Conservation (phyloP, 2,888 invertebrate species). For the Agriopis marginaria region DNA sequence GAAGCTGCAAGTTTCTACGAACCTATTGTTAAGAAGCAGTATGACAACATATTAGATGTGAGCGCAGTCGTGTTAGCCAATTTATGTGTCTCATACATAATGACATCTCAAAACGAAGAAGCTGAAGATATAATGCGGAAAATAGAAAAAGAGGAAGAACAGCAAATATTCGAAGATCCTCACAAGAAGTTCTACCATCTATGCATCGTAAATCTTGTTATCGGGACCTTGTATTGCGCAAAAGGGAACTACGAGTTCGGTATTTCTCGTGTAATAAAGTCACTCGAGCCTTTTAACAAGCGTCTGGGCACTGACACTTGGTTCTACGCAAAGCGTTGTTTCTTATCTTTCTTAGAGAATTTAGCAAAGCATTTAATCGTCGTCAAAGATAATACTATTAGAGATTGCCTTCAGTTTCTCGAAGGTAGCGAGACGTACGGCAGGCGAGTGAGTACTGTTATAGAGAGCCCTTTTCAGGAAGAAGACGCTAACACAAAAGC, state of each 20-base stretch:
- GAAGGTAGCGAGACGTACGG: constrained; percentile 96
- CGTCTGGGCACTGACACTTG: constrained; percentile 99
- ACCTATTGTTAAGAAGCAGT: constrained; percentile 97
- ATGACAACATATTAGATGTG: constrained; percentile 96
- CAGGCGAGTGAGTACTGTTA: constrained; percentile 92
- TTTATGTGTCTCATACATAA: constrained; percentile 99
- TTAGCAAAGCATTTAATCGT: constrained; percentile 96
- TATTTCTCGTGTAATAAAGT: constrained; percentile 98
- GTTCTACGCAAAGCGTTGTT: constrained; percentile 98
- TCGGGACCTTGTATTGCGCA: constrained; percentile 98
- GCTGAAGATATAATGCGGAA: constrained; percentile 99
- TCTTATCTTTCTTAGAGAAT: constrained; percentile 96
- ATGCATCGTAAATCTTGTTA: constrained; percentile 99
- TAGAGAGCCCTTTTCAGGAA: constrained; percentile 93
- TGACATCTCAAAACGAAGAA: constrained; percentile 99
- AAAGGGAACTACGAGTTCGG: constrained; percentile 99
- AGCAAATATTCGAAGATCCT: constrained; percentile 95
- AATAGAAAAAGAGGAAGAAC: constrained; percentile 99
- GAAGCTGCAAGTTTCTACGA: constrained; percentile 99
- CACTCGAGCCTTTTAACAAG: constrained; percentile 96
- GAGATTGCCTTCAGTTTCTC: constrained; percentile 95
- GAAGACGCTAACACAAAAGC: constrained; percentile 90
- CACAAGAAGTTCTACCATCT: constrained; percentile 97
- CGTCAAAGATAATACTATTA: constrained; percentile 93
- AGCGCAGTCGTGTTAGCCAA: constrained; percentile 99